Percentiles rank a stretch among this genome's conserved stretches.
These are phyloP conservation scores for Leptinotarsa defecta DNA, from an alignment of 1,140 invertebrate species.

Conservation along the genomic window DNA sequence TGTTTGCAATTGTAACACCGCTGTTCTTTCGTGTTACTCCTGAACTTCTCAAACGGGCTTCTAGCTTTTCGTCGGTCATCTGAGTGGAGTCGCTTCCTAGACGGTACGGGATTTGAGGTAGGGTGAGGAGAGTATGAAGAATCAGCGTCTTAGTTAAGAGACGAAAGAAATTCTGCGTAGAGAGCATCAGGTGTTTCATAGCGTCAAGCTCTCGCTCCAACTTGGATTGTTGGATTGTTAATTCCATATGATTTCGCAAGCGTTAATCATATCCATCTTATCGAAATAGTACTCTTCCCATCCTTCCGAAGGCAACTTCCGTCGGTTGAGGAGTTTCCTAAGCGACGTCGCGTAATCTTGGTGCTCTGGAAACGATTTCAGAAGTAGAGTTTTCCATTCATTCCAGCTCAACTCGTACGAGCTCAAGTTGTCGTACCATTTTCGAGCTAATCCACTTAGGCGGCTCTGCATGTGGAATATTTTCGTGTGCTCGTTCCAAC, in stretches of 20 bases:
- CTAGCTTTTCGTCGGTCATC: neutral
- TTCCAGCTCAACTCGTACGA: conserved; percentile 29
- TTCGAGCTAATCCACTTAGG: conserved; percentile 21
- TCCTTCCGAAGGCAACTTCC: neutral
- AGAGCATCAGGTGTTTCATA: conserved; percentile 30
- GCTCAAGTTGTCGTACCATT: conserved; percentile 30
- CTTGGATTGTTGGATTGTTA: conserved; percentile 17
- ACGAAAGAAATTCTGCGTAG: conserved; percentile 33
- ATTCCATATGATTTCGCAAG: conserved; percentile 30
- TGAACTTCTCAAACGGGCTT: neutral
- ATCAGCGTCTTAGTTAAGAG: no score
- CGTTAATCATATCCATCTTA: conserved; percentile 28
- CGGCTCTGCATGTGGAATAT: conserved; percentile 33
- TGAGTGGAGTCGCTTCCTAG: neutral
- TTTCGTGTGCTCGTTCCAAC: conserved; percentile 27
- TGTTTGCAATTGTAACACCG: conserved; percentile 9
- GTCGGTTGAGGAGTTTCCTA: conserved; percentile 20
- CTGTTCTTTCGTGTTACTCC: conserved; percentile 6
- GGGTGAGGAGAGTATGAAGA: neutral
- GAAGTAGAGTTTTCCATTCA: conserved; percentile 29
- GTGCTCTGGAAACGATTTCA: conserved; percentile 28
- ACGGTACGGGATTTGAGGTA: neutral
- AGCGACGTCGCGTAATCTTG: conserved; percentile 31
- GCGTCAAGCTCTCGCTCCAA: conserved; percentile 28
- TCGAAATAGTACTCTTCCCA: conserved; percentile 29